phyloP scores from a whole-genome alignment of 92 coral and sea anemone genomes.

The Phenganax marumi region DNA sequence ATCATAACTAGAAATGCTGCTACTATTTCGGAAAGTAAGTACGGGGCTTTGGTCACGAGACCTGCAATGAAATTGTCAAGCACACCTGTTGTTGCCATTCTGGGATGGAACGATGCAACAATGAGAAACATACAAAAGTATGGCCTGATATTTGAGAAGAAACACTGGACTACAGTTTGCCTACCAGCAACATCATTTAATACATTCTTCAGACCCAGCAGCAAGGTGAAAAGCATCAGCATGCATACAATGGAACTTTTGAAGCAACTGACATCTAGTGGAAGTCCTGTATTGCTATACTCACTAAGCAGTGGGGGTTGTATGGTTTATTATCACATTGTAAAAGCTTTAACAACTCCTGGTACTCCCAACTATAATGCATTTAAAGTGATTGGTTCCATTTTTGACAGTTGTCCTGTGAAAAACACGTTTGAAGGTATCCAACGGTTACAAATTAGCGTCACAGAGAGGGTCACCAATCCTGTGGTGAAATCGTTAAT shows the following conservation, averaged over 20 bases:
- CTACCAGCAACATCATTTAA: slow-evolving; percentile 74
- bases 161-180: slow-evolving; percentile 68
- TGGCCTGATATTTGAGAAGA: slow-evolving; percentile 75
- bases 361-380: slow-evolving; percentile 49
- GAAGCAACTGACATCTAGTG: slow-evolving; percentile 49
- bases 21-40: slow-evolving; percentile 31
- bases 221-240: slow-evolving; percentile 67
- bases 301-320: slow-evolving; percentile 80
- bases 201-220: slow-evolving; percentile 65
- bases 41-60: slow-evolving; percentile 61
- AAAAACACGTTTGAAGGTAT: slow-evolving; percentile 70
- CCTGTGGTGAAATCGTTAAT: slow-evolving; percentile 57
- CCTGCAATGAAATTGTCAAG: slow-evolving; percentile 12
- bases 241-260: slow-evolving; percentile 59
- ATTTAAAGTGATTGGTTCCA: slow-evolving; percentile 71
- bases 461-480: slow-evolving; percentile 62
- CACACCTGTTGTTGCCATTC: slow-evolving; percentile 76
- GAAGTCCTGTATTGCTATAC: slow-evolving; percentile 66
- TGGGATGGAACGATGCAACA: slow-evolving; percentile 88
- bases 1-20: not conserved
- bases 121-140: slow-evolving; percentile 76
- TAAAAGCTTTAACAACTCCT: slow-evolving; percentile 60
- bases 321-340: slow-evolving; percentile 67
- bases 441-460: slow-evolving; percentile 63
- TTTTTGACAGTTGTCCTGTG: slow-evolving; percentile 95